phyloP scores from a whole-genome alignment of 2,113 vertebrate genomes.

The Fregetta grallaria region DNA sequence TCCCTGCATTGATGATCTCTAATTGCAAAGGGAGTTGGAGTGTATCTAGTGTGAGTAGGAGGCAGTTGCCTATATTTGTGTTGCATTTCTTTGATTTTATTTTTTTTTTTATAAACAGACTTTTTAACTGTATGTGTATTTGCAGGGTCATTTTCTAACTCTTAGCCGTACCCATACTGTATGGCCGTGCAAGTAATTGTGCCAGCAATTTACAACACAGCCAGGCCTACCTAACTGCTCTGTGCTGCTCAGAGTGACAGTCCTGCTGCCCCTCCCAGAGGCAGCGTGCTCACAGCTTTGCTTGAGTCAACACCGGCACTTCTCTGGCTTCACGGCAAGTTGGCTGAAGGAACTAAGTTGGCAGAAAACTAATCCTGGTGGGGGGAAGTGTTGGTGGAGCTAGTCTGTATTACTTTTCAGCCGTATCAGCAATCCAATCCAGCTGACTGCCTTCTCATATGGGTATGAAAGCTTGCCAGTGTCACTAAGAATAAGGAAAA shows the following conservation, averaged over 20 bases:
- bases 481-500: not conserved
- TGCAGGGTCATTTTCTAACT: not conserved
- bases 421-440: not conserved
- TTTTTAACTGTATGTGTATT: not conserved
- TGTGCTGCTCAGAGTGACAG: not conserved
- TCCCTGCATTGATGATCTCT: not conserved
- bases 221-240: not conserved
- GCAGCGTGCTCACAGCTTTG: accelerated
- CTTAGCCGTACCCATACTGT: accelerated
- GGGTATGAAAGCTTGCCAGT: not conserved
- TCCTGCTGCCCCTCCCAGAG: not conserved
- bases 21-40: not conserved
- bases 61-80: not conserved
- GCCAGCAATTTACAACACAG: accelerated
- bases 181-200: not conserved
- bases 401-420: not conserved
- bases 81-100: not conserved
- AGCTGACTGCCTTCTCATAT: not conserved
- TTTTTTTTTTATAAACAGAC: not conserved
- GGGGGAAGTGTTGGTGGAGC: not conserved
- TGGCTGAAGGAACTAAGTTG: not conserved
- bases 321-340: not conserved
- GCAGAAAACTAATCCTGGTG: not conserved
- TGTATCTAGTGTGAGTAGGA: not conserved
- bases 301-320: not conserved